These are phyloP conservation scores for Copidosoma aretas DNA, from an alignment of 2,888 invertebrate genomes.

Conservation along the genomic window DNA sequence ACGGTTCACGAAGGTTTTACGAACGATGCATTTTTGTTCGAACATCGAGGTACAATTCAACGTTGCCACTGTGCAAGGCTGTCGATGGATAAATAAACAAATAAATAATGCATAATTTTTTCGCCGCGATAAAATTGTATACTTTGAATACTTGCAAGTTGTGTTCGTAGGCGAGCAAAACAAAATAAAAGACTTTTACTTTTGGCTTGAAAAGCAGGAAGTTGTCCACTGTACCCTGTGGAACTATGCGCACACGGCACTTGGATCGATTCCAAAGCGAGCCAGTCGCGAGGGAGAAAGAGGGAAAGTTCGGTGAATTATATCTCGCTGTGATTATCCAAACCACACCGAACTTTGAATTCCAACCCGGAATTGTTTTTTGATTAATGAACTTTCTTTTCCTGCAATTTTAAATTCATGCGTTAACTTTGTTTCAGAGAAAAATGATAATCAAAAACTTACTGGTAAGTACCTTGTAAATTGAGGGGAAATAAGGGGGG, in stretches of 20 bases:
- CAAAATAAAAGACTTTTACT: slow-evolving; percentile 14
- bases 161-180: background rate
- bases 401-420: background rate
- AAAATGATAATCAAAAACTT: too few species aligned
- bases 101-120: slow-evolving; percentile 4
- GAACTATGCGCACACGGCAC: background rate
- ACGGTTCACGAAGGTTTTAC: too few species aligned
- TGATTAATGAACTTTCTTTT: slow-evolving; percentile 6
- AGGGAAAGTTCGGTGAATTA: slow-evolving; percentile 23
- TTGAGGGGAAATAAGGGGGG: background rate
- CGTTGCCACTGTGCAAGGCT: too few species aligned
- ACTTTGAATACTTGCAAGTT: slow-evolving; percentile 6
- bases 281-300: slow-evolving; percentile 8
- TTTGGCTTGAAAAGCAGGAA: slow-evolving; percentile 21
- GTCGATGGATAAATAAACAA: slow-evolving; percentile 3
- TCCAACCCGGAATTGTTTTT: background rate
- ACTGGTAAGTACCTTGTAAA: background rate
- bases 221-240: background rate
- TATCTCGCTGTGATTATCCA: slow-evolving; percentile 1
- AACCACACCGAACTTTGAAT: slow-evolving; percentile 4
- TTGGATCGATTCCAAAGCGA: slow-evolving; percentile 14
- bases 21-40: too few species aligned
- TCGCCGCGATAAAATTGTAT: background rate
- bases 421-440: too few species aligned
- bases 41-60: too few species aligned